These are phyloP conservation scores for Alligator sinensis DNA, from an alignment of 2,113 vertebrate species.

Conservation along the genomic window DNA sequence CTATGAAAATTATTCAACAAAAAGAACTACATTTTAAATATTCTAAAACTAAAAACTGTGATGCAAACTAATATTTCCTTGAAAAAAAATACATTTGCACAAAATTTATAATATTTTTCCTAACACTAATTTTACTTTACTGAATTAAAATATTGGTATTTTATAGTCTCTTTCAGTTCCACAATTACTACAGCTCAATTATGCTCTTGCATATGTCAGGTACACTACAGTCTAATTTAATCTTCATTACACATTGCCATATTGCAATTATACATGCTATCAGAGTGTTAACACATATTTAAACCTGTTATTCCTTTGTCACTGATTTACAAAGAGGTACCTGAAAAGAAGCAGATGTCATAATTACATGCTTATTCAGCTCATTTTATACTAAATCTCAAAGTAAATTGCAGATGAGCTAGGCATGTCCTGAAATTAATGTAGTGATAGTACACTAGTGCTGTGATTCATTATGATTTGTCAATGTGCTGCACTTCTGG, in stretches of 20 bases:
- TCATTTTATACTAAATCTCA: slow-evolving; percentile 79
- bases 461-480: slow-evolving; percentile 90
- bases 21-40: background rate
- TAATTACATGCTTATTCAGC: slow-evolving; percentile 88
- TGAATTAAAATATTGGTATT: slow-evolving; percentile 53
- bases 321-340: slow-evolving; percentile 84
- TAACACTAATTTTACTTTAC: background rate
- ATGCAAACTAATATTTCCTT: background rate
- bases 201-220: slow-evolving; percentile 78
- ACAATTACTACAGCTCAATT: slow-evolving; percentile 75
- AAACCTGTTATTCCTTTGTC: slow-evolving; percentile 88
- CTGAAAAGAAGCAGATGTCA: slow-evolving; percentile 88
- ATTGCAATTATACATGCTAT: slow-evolving; percentile 89
- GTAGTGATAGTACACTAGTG: slow-evolving; percentile 80
- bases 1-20: background rate
- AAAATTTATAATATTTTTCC: slow-evolving; percentile 21
- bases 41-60: background rate
- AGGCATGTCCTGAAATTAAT: slow-evolving; percentile 85
- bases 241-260: slow-evolving; percentile 87
- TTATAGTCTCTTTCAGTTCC: slow-evolving; percentile 39
- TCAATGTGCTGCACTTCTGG: slow-evolving; percentile 90
- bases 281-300: slow-evolving; percentile 88
- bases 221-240: slow-evolving; percentile 85
- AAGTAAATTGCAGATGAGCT: slow-evolving; percentile 82
- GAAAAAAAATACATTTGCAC: background rate